These are phyloP conservation scores for Pseudorhombus dupliciocellatus DNA, from an alignment of 2,113 vertebrate genomes.

Conservation along the genomic window DNA sequence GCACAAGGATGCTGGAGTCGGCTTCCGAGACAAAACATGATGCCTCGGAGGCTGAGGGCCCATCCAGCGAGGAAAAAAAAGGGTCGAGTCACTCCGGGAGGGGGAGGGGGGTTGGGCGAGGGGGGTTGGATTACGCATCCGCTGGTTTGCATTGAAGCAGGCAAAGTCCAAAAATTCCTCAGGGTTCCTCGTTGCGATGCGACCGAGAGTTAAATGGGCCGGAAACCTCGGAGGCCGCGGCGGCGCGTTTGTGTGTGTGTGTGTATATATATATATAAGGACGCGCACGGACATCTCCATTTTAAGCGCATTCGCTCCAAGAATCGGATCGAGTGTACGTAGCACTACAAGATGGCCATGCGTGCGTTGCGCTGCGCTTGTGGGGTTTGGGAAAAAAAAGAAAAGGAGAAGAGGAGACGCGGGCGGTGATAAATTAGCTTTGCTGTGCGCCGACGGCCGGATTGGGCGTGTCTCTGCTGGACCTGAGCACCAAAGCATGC, in stretches of 20 bases:
- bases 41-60: conserved; percentile 82
- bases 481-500: conserved; percentile 56
- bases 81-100: conserved; percentile 82
- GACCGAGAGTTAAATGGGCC: conserved; percentile 68
- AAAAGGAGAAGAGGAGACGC: conserved; percentile 17
- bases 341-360: conserved; percentile 57
- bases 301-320: conserved; percentile 55
- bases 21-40: conserved; percentile 82
- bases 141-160: conserved; percentile 78
- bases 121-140: conserved; percentile 76
- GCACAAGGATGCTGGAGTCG: conserved; percentile 72
- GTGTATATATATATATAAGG: too few relatives aligned
- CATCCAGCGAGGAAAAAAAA: conserved; percentile 77
- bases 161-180: conserved; percentile 81
- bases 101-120: conserved; percentile 47
- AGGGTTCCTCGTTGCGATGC: conserved; percentile 76
- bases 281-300: conserved; percentile 62
- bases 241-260: too few relatives aligned
- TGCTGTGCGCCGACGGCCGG: conserved; percentile 62
- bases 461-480: conserved; percentile 82
- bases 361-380: conserved; percentile 29
- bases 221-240: conserved; percentile 65
- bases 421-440: conserved; percentile 62
- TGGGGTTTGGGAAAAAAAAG: conserved; percentile 6
- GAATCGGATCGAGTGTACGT: conserved; percentile 16